Evolutionary conservation across 2,113 vertebrate species (phyloP).

Genomic region (Turnix velox): DNA sequence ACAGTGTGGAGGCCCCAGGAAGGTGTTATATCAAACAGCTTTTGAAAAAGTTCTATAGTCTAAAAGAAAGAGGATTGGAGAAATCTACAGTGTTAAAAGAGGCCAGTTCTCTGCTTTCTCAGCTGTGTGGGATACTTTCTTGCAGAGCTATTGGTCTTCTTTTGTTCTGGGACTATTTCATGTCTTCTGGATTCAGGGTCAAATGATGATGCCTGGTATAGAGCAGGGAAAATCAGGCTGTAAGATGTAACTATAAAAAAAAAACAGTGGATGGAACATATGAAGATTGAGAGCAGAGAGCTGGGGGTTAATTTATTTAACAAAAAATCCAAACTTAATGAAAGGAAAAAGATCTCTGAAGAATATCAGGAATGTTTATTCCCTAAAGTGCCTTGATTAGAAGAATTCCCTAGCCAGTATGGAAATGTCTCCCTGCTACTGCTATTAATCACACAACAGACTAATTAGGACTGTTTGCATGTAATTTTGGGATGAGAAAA

Average conservation of each 20-base stretch:
- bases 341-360: not conserved
- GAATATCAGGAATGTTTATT: not conserved
- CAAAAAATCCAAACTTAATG: not conserved
- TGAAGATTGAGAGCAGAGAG: not conserved
- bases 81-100: rapidly evolving
- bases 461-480: not conserved
- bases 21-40: not conserved
- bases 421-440: not conserved
- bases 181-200: not conserved
- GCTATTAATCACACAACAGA: rapidly evolving
- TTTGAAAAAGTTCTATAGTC: not conserved
- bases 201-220: too few species aligned
- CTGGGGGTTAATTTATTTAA: not conserved
- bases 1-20: rapidly evolving
- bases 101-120: not conserved
- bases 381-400: not conserved
- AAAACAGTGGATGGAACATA: not conserved
- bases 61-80: rapidly evolving
- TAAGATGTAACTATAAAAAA: not conserved
- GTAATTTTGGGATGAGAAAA: not conserved
- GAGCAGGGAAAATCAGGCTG: not conserved
- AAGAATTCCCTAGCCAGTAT: not conserved
- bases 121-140: not conserved
- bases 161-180: not conserved
- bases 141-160: not conserved